A percentile compares a stretch with the other conserved stretches of the same genome.
Evolutionary conservation across 1,140 invertebrate species (phyloP).

Genomic region (Temnothorax nylanderi): DNA sequence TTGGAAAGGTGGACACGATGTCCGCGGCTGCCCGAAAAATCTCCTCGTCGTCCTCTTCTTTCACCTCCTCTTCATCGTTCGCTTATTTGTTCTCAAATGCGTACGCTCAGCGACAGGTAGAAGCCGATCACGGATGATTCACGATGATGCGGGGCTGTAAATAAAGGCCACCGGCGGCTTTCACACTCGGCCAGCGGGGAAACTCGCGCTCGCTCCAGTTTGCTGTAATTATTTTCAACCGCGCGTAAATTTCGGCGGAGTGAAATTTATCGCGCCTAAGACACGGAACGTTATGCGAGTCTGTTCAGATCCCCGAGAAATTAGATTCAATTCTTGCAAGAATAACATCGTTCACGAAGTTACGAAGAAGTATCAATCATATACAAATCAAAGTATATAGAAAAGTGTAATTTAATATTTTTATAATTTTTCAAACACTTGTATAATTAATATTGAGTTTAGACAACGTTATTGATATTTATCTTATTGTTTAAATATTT

Average conservation of each 20-base stretch:
- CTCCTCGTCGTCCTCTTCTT: slow-evolving; percentile 32
- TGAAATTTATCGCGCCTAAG: background rate
- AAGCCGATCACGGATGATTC: slow-evolving; percentile 56
- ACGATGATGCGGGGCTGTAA: slow-evolving; percentile 16
- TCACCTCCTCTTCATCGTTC: slow-evolving; percentile 33
- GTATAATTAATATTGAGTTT: background rate
- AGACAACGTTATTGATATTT: background rate
- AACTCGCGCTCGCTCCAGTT: slow-evolving; percentile 27
- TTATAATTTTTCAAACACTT: background rate
- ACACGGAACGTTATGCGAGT: background rate
- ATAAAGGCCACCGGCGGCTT: slow-evolving; percentile 16
- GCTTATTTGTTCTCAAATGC: slow-evolving; percentile 36
- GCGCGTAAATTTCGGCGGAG: slow-evolving; percentile 8
- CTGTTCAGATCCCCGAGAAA: background rate
- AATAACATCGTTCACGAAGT: background rate
- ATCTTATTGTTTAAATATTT: background rate
- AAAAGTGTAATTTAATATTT: background rate
- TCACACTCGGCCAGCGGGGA: slow-evolving; percentile 43
- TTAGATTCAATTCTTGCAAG: background rate
- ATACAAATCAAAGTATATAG: background rate
- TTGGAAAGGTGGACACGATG: slow-evolving; percentile 80
- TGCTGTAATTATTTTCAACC: slow-evolving; percentile 31
- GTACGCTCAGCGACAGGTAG: slow-evolving; percentile 6
- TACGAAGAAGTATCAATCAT: background rate
- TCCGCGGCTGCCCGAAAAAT: slow-evolving; percentile 72